Conservation (phyloP, 2,888 invertebrate species). For the Eilema depressum region DNA sequence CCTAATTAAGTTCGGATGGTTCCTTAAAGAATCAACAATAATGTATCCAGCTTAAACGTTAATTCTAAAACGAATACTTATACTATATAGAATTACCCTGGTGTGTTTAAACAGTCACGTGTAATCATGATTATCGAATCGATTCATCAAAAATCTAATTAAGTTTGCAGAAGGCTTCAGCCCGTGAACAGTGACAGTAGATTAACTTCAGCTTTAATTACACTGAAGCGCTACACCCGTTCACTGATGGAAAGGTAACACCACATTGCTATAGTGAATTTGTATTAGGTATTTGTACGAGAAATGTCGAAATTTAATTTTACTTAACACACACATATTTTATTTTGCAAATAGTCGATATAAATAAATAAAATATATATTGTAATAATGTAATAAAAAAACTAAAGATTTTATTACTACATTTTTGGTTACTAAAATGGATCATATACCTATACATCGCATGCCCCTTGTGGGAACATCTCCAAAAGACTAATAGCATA, state of each 20-base stretch:
- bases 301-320: neutral
- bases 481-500: no score
- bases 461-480: no score
- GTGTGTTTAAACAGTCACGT: slow-evolving; percentile 26
- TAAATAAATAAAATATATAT: no score
- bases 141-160: slow-evolving; percentile 80
- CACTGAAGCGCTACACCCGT: slow-evolving; percentile 63
- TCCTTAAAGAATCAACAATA: no score
- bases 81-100: neutral
- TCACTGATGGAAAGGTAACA: slow-evolving; percentile 16
- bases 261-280: slow-evolving; percentile 6
- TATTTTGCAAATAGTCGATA: no score
- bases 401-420: no score
- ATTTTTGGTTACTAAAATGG: no score
- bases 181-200: slow-evolving; percentile 74
- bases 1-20: no score
- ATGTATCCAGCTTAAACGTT: no score
- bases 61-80: neutral
- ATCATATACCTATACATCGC: no score
- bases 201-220: slow-evolving; percentile 83
- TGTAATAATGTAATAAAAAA: no score
- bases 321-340: neutral
- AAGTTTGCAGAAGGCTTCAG: slow-evolving; percentile 62
- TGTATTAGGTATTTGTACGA: neutral
- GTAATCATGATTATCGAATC: slow-evolving; percentile 49